Percentiles rank a stretch among this genome's conserved stretches.
Evolutionary conservation across 2,888 invertebrate species (phyloP).

Genomic region (Acanthosepion esculentum): DNA sequence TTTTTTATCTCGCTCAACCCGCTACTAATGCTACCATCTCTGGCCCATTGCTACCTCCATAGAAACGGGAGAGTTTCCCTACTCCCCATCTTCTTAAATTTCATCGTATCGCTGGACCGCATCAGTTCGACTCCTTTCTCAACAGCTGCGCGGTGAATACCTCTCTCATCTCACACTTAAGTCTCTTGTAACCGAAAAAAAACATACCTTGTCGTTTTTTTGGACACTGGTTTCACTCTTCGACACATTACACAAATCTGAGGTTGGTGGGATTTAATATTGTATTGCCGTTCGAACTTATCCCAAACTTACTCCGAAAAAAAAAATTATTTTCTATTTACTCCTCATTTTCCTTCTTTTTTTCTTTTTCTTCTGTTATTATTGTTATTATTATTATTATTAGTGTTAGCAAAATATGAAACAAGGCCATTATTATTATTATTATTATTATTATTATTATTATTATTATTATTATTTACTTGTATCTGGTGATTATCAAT

Average conservation of each 20-base stretch:
- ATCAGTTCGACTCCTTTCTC: conserved; percentile 45
- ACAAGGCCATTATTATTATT: too few species aligned
- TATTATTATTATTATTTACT: too few species aligned
- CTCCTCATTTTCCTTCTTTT: background rate
- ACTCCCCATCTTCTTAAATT: conserved; percentile 33
- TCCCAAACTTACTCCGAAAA: background rate
- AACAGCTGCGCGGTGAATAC: conserved; percentile 45
- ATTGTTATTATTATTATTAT: conserved; percentile 43
- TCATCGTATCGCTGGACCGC: background rate
- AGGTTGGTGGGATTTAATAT: conserved; percentile 45
- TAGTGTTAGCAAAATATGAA: background rate
- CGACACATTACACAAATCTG: conserved; percentile 41
- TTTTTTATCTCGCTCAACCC: background rate
- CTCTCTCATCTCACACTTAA: conserved; percentile 45
- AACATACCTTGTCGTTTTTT: conserved; percentile 21
- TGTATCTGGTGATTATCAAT: too few species aligned
- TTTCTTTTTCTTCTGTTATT: background rate
- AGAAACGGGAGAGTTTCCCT: background rate
- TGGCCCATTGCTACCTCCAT: background rate
- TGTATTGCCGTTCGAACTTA: background rate
- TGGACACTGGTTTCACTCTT: conserved; percentile 44
- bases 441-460: too few species aligned
- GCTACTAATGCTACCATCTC: background rate
- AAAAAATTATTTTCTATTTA: background rate
- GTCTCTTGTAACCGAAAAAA: conserved; percentile 40